Conservation (phyloP, 1,140 invertebrate genomes). For the Drosophila ironensis region DNA sequence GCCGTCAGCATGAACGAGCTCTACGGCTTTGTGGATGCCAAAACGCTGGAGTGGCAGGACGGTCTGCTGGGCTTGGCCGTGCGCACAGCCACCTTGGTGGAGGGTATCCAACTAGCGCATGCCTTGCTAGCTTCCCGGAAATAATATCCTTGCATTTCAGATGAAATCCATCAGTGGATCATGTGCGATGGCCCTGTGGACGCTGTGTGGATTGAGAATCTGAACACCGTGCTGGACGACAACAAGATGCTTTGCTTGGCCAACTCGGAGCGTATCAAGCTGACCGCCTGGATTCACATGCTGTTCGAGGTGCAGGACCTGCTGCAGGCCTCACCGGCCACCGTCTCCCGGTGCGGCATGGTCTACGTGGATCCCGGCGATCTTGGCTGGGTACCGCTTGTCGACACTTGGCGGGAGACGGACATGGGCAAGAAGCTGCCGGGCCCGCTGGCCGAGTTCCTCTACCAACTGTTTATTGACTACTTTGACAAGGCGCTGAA, state of each 20-base stretch:
- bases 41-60: conserved; percentile 95
- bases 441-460: conserved; percentile 83
- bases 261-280: conserved; percentile 94
- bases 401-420: conserved; percentile 90
- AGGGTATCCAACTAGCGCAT: conserved; percentile 37
- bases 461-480: conserved; percentile 85
- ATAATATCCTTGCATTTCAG: conserved; percentile 11
- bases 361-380: conserved; percentile 94
- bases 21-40: conserved; percentile 92
- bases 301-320: conserved; percentile 95
- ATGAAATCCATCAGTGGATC: conserved; percentile 90
- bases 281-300: conserved; percentile 91
- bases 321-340: conserved; percentile 93
- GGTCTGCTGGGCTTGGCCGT: conserved; percentile 90
- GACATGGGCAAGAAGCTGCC: conserved; percentile 83
- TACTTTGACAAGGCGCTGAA: conserved; percentile 86
- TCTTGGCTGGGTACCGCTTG: conserved; percentile 90
- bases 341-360: conserved; percentile 93
- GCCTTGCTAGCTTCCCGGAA: not conserved
- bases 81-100: conserved; percentile 86
- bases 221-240: conserved; percentile 96
- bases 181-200: conserved; percentile 96
- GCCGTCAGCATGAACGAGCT: conserved; percentile 93
- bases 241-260: conserved; percentile 96
- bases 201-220: conserved; percentile 97